Evolutionary conservation across 30 jellyfish, hydroid and myxozoan genomes (phyloP).

Genomic region (Catostylus mosaicus): DNA sequence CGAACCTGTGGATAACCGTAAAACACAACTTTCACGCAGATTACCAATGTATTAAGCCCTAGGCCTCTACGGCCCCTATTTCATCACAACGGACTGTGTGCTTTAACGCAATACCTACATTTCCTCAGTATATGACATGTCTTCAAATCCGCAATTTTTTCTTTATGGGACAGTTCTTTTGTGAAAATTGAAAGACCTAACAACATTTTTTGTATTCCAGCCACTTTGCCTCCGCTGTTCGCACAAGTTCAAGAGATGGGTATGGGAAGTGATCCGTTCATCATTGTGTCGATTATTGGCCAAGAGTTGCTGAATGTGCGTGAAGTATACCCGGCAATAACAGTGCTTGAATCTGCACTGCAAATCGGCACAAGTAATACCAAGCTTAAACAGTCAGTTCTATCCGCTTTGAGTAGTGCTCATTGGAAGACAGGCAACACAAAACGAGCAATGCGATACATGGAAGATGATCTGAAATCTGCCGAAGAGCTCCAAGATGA

Average conservation of each 20-base stretch:
- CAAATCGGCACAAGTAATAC: slow-evolving; percentile 88
- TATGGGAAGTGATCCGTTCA: slow-evolving; percentile 76
- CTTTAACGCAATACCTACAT: too few relatives aligned
- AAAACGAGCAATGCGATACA: slow-evolving; percentile 82
- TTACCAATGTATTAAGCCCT: too few relatives aligned
- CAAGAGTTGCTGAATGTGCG: slow-evolving; percentile 87
- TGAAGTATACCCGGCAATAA: slow-evolving; percentile 84
- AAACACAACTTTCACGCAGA: too few relatives aligned
- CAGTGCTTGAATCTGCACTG: slow-evolving; percentile 91
- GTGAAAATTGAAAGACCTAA: too few relatives aligned
- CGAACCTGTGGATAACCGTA: too few relatives aligned
- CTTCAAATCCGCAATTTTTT: too few relatives aligned
- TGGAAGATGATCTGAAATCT: slow-evolving; percentile 90
- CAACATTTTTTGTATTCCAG: slow-evolving; percentile 57
- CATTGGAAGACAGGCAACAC: slow-evolving; percentile 91
- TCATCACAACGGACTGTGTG: too few relatives aligned
- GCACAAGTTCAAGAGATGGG: slow-evolving; percentile 85
- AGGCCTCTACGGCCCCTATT: too few relatives aligned
- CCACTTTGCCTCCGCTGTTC: slow-evolving; percentile 85
- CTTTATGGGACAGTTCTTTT: too few relatives aligned
- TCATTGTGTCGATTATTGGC: slow-evolving; percentile 90
- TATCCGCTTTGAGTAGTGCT: slow-evolving; percentile 91
- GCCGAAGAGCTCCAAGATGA: slow-evolving; percentile 78
- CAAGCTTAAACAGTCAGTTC: slow-evolving; percentile 78
- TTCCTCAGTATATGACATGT: too few relatives aligned